Evolutionary conservation across 2,888 invertebrate genomes (phyloP), one percentile per base, ranked within the genome.

Genomic region (Yponomeuta plumbellus): DNA sequence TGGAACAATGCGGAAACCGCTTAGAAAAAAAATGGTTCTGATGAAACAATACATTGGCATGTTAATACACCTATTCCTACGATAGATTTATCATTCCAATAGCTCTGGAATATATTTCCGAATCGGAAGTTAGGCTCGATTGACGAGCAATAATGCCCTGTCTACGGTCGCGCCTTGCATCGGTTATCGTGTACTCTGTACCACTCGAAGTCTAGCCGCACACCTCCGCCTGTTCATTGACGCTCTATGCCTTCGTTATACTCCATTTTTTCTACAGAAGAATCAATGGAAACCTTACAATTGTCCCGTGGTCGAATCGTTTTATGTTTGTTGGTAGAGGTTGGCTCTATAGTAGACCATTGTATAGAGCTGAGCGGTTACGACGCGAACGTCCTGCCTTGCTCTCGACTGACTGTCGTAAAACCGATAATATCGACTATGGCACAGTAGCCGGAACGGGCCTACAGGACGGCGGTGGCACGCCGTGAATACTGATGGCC

Each of bases 371-470:
- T 85, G 83, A 84, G 79, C 87, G 85, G 82, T 85, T 86, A 90
- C 89, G 90, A 87, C 87, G 87, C 85, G 89, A 86, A 90, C 91
- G 91, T 91, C 90, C 90, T 89, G 88, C 88, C 88, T 86, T 84
- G 80, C 76, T 77, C 77, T 76, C 79, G 78, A 84, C 87, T 81
- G 85, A 83, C 91, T 91, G 88, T 91, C 91, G 88, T 91, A 91
- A 91, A 91, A 89, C 44, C 84, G 86, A 90, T 90, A 90, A 86
- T 89, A 91, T 88, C 88, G 88, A 91, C 44, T 17, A 17, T 52
- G 84, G 81, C 86, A 89, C 91, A 88, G 91, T 89, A 91, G 91
- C 91, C 91, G 91, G 91, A 91, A 91, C 91, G 89, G 83, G 81
- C 85, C 88, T 34, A 91, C 91, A 91, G 91, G 91, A 90, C 91